Percentiles rank a stretch among this genome's conserved stretches.
phyloP scores from a whole-genome alignment of 2,888 invertebrate genomes.

The Habroteleia sp. region DNA sequence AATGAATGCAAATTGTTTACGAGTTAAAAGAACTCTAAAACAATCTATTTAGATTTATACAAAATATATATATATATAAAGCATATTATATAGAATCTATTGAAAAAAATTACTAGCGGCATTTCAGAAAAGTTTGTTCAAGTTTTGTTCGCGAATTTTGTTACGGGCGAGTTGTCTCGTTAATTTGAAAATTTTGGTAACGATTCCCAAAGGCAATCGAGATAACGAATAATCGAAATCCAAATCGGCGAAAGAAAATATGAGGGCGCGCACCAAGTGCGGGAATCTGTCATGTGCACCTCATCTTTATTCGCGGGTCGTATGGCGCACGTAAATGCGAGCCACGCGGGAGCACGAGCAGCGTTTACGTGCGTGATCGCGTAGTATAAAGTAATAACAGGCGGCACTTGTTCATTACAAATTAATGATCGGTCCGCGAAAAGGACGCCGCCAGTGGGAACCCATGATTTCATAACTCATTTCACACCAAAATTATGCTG shows the following conservation, averaged over 20 bases:
- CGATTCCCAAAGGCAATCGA: constrained; percentile 4
- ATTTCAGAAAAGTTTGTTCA: not conserved
- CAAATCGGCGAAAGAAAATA: not conserved
- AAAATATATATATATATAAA: too few species aligned
- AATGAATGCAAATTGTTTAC: too few species aligned
- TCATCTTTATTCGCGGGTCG: constrained; percentile 47
- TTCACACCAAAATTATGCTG: constrained; percentile 65
- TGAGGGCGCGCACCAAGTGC: not conserved
- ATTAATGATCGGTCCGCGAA: constrained; percentile 75
- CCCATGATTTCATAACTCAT: constrained; percentile 72
- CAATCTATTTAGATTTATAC: too few species aligned
- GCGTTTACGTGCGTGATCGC: constrained; percentile 64
- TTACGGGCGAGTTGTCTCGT: constrained; percentile 19
- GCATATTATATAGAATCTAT: too few species aligned
- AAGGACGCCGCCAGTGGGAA: constrained; percentile 70
- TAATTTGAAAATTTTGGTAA: constrained; percentile 34
- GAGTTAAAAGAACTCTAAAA: too few species aligned
- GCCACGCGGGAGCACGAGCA: constrained; percentile 39
- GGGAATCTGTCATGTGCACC: constrained; percentile 22
- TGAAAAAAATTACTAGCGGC: constrained; percentile 2
- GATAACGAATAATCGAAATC: too few species aligned
- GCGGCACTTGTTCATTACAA: constrained; percentile 76
- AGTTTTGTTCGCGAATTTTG: not conserved
- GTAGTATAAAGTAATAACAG: constrained; percentile 75
- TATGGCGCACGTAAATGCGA: constrained; percentile 21